Base-by-base conservation (phyloP, 2,797 vertebrate genomes). In the Sciurus carolinensis region DNA sequence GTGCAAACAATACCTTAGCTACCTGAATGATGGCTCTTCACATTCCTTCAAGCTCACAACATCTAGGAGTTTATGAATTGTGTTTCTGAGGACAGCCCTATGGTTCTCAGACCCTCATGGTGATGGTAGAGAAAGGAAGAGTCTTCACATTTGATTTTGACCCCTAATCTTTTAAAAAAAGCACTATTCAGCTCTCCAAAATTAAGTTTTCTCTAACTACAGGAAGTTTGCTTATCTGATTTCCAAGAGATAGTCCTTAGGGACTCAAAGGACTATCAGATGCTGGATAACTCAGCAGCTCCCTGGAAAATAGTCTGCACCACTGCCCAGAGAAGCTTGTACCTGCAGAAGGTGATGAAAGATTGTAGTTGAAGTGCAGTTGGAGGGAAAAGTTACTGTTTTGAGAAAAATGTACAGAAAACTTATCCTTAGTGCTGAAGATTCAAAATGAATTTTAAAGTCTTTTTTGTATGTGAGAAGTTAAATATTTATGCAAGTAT, bases 401-500 rank as follows among this genome's bases (percentile, higher is more conserved):
- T 72, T 90, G 69, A 73, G 50, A 44, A 82, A 75, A 59, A 90
- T 47, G 2, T 39, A 5, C 59, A 81, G 33, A 94, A 94, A 79
- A 79, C 44, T 5, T 57, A 72, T 36, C 24, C 36, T 30, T 71
- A 71, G 64, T n/a, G 39, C 30, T 39, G 67, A 93, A 81, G 90
- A 52, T 47, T 44, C 66, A 76, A 82, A 85, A 75, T 82, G 62
- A 73, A 82, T 87, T 72, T 73, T 54, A 64, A 88, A 96, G 8
- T 47, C 76, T 59, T 44, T 85, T 0, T 69, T 67, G 24, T 30
- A 33, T 91, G 44, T 86, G 84, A 72, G 64, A 90, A 89, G 44
- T 33, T 90, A 36, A 95, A 76, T 76, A 89, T 42, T 87, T 73
- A 54, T 26, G 26, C 69, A 94, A 93, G 95, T 94, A 36, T 26